phyloP scores from a whole-genome alignment of 2,888 invertebrate species.

The Melitaea athalia region DNA sequence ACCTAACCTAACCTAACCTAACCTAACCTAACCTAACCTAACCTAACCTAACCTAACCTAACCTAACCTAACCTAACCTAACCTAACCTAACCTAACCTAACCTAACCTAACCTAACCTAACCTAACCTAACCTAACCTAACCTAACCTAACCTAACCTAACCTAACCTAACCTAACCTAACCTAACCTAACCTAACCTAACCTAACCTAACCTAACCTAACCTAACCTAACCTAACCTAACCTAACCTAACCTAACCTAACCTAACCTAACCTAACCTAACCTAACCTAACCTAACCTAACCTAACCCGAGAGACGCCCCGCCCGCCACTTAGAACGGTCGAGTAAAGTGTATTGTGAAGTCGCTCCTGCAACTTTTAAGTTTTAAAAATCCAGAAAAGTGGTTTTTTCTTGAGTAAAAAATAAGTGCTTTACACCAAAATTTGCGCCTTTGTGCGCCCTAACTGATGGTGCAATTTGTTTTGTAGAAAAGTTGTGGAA shows the following conservation, averaged over 20 bases:
- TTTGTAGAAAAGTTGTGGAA: no score
- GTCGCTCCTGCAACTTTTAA: no score
- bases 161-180: slow-evolving; percentile 9
- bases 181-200: slow-evolving; percentile 9
- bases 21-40: slow-evolving; percentile 9
- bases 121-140: slow-evolving; percentile 9
- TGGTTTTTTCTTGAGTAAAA: no score
- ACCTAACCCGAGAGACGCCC: no score
- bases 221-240: slow-evolving; percentile 9
- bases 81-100: slow-evolving; percentile 6
- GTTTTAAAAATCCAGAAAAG: no score
- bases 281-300: slow-evolving; percentile 30
- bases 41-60: slow-evolving; percentile 9
- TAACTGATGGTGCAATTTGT: no score
- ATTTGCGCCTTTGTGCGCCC: no score
- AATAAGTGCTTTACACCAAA: no score
- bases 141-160: slow-evolving; percentile 9
- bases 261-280: slow-evolving; percentile 7
- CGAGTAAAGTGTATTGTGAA: no score
- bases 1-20: slow-evolving; percentile 9
- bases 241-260: slow-evolving; percentile 9
- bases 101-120: slow-evolving; percentile 9
- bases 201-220: slow-evolving; percentile 9
- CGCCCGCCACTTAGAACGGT: no score
- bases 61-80: slow-evolving; percentile 9